These are phyloP conservation scores for Chorisops tibialis DNA, from an alignment of 2,888 invertebrate species.

Conservation along the genomic window DNA sequence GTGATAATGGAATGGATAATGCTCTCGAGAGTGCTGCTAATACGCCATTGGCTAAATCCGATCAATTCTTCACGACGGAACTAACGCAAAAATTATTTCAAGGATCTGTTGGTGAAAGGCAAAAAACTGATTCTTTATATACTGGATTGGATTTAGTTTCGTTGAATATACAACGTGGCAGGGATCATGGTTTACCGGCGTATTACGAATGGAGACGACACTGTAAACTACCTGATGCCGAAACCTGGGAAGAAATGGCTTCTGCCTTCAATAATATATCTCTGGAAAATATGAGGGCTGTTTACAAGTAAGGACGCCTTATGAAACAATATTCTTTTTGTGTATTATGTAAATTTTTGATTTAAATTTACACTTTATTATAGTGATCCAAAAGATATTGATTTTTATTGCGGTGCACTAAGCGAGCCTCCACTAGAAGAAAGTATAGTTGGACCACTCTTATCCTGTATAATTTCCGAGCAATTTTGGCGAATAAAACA, in stretches of 20 bases:
- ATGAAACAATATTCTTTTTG: too few species aligned
- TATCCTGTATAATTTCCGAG: slow-evolving; percentile 78
- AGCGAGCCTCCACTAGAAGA: slow-evolving; percentile 71
- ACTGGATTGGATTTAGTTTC: slow-evolving; percentile 78
- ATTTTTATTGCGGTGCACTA: slow-evolving; percentile 82
- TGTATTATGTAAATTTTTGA: too few species aligned
- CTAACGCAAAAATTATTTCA: slow-evolving; percentile 50
- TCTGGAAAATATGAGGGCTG: slow-evolving; percentile 58
- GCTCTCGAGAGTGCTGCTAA: slow-evolving; percentile 65
- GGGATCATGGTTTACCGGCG: slow-evolving; percentile 81
- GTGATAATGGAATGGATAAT: slow-evolving; percentile 59
- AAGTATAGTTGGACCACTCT: slow-evolving; percentile 78
- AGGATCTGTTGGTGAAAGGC: slow-evolving; percentile 38
- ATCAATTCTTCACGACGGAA: slow-evolving; percentile 50
- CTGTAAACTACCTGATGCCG: slow-evolving; percentile 65
- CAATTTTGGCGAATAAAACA: slow-evolving; percentile 78
- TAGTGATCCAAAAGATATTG: slow-evolving; percentile 75
- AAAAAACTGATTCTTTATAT: slow-evolving; percentile 51
- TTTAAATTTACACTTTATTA: too few species aligned
- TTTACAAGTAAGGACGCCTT: slow-evolving; percentile 59
- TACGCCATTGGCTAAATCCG: slow-evolving; percentile 58
- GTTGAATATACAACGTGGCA: slow-evolving; percentile 81
- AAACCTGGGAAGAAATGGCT: slow-evolving; percentile 63
- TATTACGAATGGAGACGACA: slow-evolving; percentile 74
- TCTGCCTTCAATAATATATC: slow-evolving; percentile 64